Base-by-base conservation (phyloP, 2,888 invertebrate species). In the Scaptomyza polygonia region DNA sequence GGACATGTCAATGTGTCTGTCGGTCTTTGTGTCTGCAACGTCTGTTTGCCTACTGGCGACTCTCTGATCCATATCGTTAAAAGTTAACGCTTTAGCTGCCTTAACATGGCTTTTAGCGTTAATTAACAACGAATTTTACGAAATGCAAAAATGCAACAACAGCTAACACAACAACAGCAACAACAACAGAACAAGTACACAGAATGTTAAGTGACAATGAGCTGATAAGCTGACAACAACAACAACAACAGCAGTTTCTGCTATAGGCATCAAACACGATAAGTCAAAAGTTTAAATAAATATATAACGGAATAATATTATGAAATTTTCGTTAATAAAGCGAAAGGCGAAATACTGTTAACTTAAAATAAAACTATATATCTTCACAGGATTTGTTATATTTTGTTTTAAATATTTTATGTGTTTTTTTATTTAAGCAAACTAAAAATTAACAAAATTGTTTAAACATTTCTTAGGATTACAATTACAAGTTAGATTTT, bases 81-180 rank as follows among this genome's bases (percentile, higher is more conserved):
- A 82, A 84, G 87, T 88, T 84, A 88, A 88, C 88, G 88, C 88
- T 84, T 84, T 84, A 84, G 81, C 87, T 72, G 85, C 62, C 87
- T 76, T 81, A 88, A 88, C 85, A 88, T 86, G 85, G 83, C 78
- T 86, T 88, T 86, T 80, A 88, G 89, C 88, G 86, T 89, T 86
- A 86, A 86, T 86, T 88, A 86, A 86, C 89, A 88, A 76, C 88
- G 87, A 88, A 74, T 86, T 82, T 74, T 66, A 61, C 77, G 72
- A 72, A 77, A 77, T 73, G 77, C 73, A 73, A 77, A 39, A 73
- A 76, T 67, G 51, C 74, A 63, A 49, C 74, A 69, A 48, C 64
- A 51, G 39, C 53, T 48, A 57, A 36, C 54, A 54, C 58, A 55
- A 48, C 59, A 58, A 48, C 30, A 65, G 58, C 68, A 55, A 59